These are phyloP conservation scores for Eidolon helvum DNA, from an alignment of 2,113 vertebrate species.

Conservation along the genomic window DNA sequence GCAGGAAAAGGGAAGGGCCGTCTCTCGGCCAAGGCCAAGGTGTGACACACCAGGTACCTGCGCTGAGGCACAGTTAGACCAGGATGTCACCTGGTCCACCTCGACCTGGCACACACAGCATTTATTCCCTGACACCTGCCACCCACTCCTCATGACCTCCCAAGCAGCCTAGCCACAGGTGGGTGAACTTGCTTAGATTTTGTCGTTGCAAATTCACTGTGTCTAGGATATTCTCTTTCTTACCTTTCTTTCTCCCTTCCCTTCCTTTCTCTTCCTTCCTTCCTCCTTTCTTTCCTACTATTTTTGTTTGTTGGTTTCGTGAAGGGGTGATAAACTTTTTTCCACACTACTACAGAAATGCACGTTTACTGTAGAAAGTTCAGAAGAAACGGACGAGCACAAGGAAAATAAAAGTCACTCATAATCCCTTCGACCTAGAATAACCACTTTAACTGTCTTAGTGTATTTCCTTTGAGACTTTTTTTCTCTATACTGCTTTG, in stretches of 20 bases:
- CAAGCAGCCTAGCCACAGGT: neutral
- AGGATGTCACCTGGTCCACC: neutral
- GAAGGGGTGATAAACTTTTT: neutral
- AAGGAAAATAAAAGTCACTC: neutral
- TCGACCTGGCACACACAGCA: accelerated
- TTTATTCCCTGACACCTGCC: neutral
- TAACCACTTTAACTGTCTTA: neutral
- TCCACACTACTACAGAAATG: neutral
- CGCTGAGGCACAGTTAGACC: no score
- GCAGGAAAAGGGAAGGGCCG: neutral
- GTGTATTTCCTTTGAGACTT: neutral
- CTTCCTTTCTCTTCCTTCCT: neutral
- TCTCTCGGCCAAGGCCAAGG: neutral
- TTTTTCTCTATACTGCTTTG: neutral
- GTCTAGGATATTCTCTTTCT: neutral
- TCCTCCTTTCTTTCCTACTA: neutral
- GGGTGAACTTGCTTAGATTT: neutral
- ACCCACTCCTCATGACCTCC: neutral
- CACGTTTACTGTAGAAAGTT: neutral
- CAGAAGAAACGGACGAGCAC: neutral
- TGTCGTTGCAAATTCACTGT: neutral
- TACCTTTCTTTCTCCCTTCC: neutral
- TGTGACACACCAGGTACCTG: neutral
- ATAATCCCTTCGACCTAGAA: neutral
- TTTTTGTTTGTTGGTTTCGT: neutral